Evolutionary conservation across 2,888 invertebrate species (phyloP).

Genomic region (Pandemis heparana): DNA sequence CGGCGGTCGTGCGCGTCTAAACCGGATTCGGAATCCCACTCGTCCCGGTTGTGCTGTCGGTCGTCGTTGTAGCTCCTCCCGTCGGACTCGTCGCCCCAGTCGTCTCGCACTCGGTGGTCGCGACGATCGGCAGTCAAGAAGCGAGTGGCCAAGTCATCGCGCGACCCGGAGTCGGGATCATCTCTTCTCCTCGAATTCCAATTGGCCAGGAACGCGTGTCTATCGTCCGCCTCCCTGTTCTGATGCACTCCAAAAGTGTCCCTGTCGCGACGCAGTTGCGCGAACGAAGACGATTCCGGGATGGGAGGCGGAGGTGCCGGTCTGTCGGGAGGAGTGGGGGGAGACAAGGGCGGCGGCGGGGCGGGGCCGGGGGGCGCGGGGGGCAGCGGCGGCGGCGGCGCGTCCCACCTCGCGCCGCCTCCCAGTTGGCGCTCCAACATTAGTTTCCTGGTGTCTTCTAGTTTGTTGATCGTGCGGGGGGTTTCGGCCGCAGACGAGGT

Average conservation of each 20-base stretch:
- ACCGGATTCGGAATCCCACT: constrained; percentile 82
- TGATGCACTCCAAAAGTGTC: constrained; percentile 91
- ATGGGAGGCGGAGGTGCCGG: constrained; percentile 87
- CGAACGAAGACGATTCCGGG: constrained; percentile 86
- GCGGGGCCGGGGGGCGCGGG: constrained; percentile 87
- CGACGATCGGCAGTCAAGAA: constrained; percentile 76
- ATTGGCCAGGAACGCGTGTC: constrained; percentile 81
- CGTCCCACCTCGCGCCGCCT: constrained; percentile 87
- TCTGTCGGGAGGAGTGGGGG: constrained; percentile 84
- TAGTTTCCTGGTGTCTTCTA: constrained; percentile 94
- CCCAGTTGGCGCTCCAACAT: constrained; percentile 94
- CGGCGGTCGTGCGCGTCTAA: constrained; percentile 64
- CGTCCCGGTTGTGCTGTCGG: constrained; percentile 75
- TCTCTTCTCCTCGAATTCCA: constrained; percentile 80
- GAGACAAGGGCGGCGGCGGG: constrained; percentile 86
- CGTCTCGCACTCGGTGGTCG: constrained; percentile 67
- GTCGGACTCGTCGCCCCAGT: constrained; percentile 80
- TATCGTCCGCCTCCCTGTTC: constrained; percentile 85
- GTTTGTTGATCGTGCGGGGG: constrained; percentile 90
- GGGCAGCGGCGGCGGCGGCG: constrained; percentile 88
- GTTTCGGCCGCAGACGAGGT: constrained; percentile 90
- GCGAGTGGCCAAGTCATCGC: constrained; percentile 75
- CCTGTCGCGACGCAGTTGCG: constrained; percentile 89
- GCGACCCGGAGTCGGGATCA: constrained; percentile 69
- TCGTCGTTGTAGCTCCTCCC: constrained; percentile 69